phyloP scores from a whole-genome alignment of 1,140 invertebrate genomes.

The Dendroctonus valens region DNA sequence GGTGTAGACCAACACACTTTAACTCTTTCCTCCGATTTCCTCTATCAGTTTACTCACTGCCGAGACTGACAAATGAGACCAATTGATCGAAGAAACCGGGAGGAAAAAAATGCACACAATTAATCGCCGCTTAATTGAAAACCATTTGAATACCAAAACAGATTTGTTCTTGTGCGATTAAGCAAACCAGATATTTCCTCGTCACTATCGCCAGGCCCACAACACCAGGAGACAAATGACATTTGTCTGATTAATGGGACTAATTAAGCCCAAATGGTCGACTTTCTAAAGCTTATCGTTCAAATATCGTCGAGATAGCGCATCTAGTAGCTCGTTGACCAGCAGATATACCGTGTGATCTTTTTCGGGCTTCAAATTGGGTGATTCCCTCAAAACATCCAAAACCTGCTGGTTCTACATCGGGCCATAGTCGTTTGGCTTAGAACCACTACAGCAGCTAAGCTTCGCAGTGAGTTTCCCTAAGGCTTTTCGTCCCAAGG shows the following conservation, averaged over 20 bases:
- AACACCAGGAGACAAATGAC: conserved; percentile 18
- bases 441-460: background rate
- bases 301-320: conserved; percentile 21
- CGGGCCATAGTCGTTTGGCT: background rate
- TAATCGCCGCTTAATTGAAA: no score
- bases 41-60: no score
- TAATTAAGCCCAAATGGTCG: conserved; percentile 19
- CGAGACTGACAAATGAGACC: no score
- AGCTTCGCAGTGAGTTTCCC: background rate
- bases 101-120: no score
- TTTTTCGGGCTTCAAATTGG: conserved; percentile 6
- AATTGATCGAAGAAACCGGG: no score
- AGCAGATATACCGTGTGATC: conserved; percentile 16
- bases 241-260: conserved; percentile 27
- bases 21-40: no score
- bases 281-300: conserved; percentile 24
- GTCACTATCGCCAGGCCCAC: no score
- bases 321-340: conserved; percentile 21
- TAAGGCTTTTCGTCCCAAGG: background rate
- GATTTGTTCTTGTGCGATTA: no score
- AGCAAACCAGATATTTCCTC: no score
- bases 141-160: no score
- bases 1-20: no score
- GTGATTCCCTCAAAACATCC: background rate
- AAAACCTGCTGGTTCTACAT: background rate